phyloP scores from a whole-genome alignment of 2,888 invertebrate genomes.

The Frankliniella fusca region DNA sequence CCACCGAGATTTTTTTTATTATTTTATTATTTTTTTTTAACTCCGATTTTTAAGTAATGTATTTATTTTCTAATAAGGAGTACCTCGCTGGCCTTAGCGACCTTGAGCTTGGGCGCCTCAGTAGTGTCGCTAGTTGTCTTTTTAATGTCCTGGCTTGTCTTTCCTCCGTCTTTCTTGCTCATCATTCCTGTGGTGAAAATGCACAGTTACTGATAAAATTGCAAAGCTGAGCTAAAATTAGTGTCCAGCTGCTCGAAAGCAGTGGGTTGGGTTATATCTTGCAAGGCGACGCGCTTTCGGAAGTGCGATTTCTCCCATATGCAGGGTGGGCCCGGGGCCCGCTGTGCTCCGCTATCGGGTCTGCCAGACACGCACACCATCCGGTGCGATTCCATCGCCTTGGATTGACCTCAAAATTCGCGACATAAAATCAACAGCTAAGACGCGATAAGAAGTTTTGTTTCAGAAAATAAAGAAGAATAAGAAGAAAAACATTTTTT shows the following conservation, averaged over 20 bases:
- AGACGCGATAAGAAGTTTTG: too few relatives aligned
- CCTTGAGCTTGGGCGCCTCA: neutral
- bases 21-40: neutral
- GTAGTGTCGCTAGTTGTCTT: neutral
- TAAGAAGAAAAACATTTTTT: too few relatives aligned
- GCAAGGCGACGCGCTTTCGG: neutral
- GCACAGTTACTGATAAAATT: too few relatives aligned
- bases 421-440: too few relatives aligned
- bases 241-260: too few relatives aligned
- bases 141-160: constrained; percentile 3
- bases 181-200: neutral
- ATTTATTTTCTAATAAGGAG: neutral
- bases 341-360: neutral
- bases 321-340: neutral
- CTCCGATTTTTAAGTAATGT: neutral
- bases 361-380: too few relatives aligned
- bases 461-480: too few relatives aligned
- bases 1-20: neutral
- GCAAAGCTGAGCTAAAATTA: too few relatives aligned
- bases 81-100: neutral
- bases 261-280: neutral
- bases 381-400: too few relatives aligned
- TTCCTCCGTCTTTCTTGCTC: neutral
- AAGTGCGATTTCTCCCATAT: neutral
- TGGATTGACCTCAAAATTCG: too few relatives aligned